Base-by-base conservation (phyloP, 2,888 invertebrate species). In the Cosmia trapezina region DNA sequence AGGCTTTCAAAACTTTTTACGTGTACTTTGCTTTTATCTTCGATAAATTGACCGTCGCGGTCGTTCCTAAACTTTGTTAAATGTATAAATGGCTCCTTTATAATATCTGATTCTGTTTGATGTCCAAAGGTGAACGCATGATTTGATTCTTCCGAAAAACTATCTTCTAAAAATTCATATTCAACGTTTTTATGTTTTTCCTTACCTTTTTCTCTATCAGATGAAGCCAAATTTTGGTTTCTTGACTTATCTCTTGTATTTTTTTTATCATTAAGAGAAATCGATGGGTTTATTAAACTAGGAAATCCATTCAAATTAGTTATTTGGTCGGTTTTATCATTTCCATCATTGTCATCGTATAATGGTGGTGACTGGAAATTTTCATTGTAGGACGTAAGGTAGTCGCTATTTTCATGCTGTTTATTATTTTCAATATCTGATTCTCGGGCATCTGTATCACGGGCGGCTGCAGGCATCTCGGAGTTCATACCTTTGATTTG, bases 331-430 rank as follows among this genome's bases (percentile, higher is more conserved):
- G 19, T 45, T 64, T 61, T 67, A 19, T 45, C 22, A 53, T 53
- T 17, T 56, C 37, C 74, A 53, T 70, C 66, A 49, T 83, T 80
- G 41, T 80, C 54, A 47, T 65, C 66, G 28, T 80, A 80, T 11
- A 45, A 9, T 17, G 75, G 75, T 49, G 60, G 74, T 37, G 57
- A 67, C 60, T 80, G 69, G 11, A 67, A 45, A 74, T 80, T 56
- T 66, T 83, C 57, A 33, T 57, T 33, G 45, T 69, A 19, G n/a
- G 28, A 54, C 8, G 37, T 45, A 59, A 12, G 12, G 49, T 62
- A 49, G 17, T 72, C 69, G 2, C 41, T 28, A 12, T 59, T 33
- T 9, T 1, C 19, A 22, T 56, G 17, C 5, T 43, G 33, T 22
- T 62, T 43, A 28, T 51, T 49, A 7, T 28, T 45, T 19, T 51